Conservation (phyloP, 2,888 invertebrate species). For the Trichacis sp. region DNA sequence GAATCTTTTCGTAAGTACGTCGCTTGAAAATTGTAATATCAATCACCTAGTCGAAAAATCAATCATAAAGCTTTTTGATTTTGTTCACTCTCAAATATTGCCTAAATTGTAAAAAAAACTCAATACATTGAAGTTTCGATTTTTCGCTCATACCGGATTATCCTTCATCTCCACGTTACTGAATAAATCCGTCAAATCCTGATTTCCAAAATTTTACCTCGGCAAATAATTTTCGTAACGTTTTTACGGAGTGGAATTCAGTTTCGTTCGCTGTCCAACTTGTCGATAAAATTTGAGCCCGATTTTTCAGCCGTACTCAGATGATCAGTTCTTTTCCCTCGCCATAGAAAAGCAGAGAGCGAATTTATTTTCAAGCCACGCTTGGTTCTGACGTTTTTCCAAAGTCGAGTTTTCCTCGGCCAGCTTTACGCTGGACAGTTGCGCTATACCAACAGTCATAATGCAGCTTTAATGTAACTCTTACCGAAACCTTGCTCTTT, state of each 20-base stretch:
- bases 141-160: too few relatives aligned
- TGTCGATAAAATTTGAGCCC: slow-evolving; percentile 34
- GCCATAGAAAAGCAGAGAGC: slow-evolving; percentile 26
- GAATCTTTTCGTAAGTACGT: too few relatives aligned
- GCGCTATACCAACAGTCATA: slow-evolving; percentile 42
- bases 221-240: too few relatives aligned
- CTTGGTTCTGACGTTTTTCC: slow-evolving; percentile 44
- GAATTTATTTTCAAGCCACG: slow-evolving; percentile 43
- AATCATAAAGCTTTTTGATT: too few relatives aligned
- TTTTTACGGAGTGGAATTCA: slow-evolving; percentile 26
- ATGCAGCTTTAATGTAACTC: slow-evolving; percentile 58
- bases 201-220: too few relatives aligned
- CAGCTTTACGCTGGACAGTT: slow-evolving; percentile 35
- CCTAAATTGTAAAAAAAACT: too few relatives aligned
- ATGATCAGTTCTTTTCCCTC: slow-evolving; percentile 31
- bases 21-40: too few relatives aligned
- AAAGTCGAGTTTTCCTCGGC: slow-evolving; percentile 40
- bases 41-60: too few relatives aligned
- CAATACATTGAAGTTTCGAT: too few relatives aligned
- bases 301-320: slow-evolving; percentile 36
- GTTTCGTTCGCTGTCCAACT: slow-evolving; percentile 10
- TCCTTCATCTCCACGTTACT: too few relatives aligned
- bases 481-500: slow-evolving; percentile 40
- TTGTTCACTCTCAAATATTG: too few relatives aligned
- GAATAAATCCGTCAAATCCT: too few relatives aligned